phyloP scores from a whole-genome alignment of 2,113 vertebrate species.

The Myotis brandtii region DNA sequence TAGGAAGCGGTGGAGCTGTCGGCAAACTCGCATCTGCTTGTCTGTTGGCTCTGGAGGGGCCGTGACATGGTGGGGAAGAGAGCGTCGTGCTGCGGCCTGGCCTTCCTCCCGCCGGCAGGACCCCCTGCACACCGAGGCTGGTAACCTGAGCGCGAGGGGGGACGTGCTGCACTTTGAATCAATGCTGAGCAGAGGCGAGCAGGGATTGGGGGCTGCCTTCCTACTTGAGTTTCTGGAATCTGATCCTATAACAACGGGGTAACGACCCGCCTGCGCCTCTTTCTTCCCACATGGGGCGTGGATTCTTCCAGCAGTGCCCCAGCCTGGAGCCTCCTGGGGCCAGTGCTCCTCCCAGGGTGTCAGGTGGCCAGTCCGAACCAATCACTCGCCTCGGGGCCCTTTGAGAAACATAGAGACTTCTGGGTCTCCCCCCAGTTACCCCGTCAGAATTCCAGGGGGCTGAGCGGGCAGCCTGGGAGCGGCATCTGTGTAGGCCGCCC shows the following conservation, averaged over 20 bases:
- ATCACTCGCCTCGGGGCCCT: not conserved
- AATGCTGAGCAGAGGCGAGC: conserved; percentile 53
- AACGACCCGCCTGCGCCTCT: conserved; percentile 7
- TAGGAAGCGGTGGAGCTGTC: not conserved
- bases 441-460: not conserved
- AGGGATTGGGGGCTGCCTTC: conserved; percentile 43
- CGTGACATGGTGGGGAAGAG: not conserved
- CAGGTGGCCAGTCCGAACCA: not conserved
- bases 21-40: not conserved
- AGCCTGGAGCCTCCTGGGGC: not conserved
- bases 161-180: not conserved
- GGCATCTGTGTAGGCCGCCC: not conserved
- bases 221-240: conserved; percentile 61
- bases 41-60: not conserved
- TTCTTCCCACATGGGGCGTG: not conserved
- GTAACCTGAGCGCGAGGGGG: conserved; percentile 29
- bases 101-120: conserved; percentile 33
- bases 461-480: not conserved
- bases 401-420: conserved; percentile 1
- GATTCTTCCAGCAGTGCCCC: not conserved
- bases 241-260: conserved; percentile 21
- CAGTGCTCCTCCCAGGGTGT: not conserved
- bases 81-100: not conserved
- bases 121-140: not conserved
- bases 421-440: not conserved